Percentiles rank a stretch among this genome's conserved stretches.
phyloP scores from a whole-genome alignment of 2,797 vertebrate genomes.

The Poecilia velifera region DNA sequence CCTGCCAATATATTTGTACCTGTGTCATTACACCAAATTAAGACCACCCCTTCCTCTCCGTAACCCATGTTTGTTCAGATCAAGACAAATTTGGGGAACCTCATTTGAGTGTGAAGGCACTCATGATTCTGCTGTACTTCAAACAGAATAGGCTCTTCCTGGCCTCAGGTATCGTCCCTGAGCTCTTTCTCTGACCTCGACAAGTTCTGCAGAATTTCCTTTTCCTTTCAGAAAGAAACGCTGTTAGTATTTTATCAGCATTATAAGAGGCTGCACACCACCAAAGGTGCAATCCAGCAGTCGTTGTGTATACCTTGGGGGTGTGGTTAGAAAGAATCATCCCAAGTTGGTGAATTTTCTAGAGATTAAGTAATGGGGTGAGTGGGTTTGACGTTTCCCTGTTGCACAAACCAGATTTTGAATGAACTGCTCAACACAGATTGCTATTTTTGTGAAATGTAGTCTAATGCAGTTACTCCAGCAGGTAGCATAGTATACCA shows the following conservation, averaged over 20 bases:
- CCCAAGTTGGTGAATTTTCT: not conserved
- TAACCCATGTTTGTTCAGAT: not conserved
- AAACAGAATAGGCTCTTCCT: not conserved
- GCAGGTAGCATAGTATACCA: not conserved
- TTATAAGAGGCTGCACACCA: not conserved
- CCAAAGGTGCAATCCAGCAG: not conserved
- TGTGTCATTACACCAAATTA: constrained; percentile 2
- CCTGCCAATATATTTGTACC: not conserved
- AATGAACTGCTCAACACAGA: not conserved
- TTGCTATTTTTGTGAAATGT: not conserved
- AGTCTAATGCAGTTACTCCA: not conserved
- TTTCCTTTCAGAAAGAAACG: not conserved
- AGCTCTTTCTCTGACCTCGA: not conserved
- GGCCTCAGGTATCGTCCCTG: not conserved
- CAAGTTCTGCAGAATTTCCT: not conserved
- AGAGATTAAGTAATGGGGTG: not conserved
- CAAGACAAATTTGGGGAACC: not conserved
- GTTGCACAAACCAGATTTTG: not conserved
- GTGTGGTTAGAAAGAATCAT: not conserved
- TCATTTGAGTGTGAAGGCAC: not conserved
- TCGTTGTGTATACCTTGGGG: not conserved
- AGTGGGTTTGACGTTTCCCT: not conserved
- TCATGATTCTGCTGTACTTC: not conserved
- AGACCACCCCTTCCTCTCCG: not conserved
- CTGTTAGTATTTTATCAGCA: not conserved